Evolutionary conservation across 2,113 vertebrate species (phyloP).

Genomic region (Brachyistius frenatus): DNA sequence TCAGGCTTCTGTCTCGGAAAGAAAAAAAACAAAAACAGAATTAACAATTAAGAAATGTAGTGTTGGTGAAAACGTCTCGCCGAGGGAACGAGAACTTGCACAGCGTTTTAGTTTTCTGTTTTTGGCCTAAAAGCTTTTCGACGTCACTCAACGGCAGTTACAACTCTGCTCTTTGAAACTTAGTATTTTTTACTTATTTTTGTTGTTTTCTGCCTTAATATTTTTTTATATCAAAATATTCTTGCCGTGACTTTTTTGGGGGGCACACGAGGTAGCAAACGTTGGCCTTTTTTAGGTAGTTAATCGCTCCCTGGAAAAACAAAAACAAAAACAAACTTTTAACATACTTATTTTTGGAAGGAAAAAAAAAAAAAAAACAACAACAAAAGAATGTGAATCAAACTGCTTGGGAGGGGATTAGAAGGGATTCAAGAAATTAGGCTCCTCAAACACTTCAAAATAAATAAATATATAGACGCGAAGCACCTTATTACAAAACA

Average conservation of each 20-base stretch:
- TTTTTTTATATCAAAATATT: conserved; percentile 56
- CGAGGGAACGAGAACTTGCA: conserved; percentile 54
- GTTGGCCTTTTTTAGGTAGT: conserved; percentile 67
- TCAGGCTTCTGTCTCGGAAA: conserved; percentile 63
- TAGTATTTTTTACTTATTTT: conserved; percentile 59
- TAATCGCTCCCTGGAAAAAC: conserved; percentile 21
- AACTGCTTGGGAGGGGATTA: conserved; percentile 50
- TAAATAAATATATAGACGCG: background rate
- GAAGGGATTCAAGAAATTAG: conserved; percentile 74
- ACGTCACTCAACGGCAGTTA: conserved; percentile 55
- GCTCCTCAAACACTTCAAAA: conserved; percentile 62
- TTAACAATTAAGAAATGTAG: no score
- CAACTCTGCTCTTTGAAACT: conserved; percentile 56
- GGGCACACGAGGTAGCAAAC: conserved; percentile 70
- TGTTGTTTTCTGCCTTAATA: conserved; percentile 72
- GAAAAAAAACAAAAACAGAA: no score
- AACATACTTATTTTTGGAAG: conserved; percentile 70
- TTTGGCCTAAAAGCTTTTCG: conserved; percentile 63
- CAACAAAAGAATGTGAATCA: conserved; percentile 76
- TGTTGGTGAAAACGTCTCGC: no score
- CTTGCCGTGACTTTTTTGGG: conserved; percentile 51
- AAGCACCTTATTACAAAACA: conserved; percentile 85
- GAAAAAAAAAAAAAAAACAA: background rate
- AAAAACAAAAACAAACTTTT: conserved; percentile 29
- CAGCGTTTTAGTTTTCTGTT: conserved; percentile 30